Percentiles rank a stretch among this genome's conserved stretches.
phyloP scores from a whole-genome alignment of 2,797 vertebrate species.

The Micropoecilia bifurca region DNA sequence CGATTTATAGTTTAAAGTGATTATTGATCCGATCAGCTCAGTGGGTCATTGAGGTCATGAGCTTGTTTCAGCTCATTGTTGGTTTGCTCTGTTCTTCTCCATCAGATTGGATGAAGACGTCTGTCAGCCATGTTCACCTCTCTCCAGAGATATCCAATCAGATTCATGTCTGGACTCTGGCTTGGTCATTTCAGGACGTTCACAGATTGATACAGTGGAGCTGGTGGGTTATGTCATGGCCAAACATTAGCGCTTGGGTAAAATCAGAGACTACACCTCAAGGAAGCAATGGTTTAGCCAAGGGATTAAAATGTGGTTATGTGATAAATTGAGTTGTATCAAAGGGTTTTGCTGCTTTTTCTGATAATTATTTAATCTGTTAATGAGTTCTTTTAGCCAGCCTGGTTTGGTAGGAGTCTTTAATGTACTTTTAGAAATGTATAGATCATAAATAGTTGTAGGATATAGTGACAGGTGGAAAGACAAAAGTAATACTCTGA shows the following conservation, averaged over 20 bases:
- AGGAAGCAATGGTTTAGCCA: no score
- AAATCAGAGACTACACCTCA: no score
- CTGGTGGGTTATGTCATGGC: no score
- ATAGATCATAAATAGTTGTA: neutral
- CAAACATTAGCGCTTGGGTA: no score
- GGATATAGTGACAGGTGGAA: neutral
- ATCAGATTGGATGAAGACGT: no score
- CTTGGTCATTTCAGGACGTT: no score
- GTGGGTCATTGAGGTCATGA: neutral
- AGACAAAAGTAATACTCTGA: neutral
- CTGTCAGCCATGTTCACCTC: no score
- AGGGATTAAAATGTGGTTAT: neutral
- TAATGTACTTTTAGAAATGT: neutral
- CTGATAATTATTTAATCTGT: neutral
- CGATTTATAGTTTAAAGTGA: slow-evolving; percentile 2
- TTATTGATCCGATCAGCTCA: neutral
- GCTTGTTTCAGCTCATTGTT: neutral
- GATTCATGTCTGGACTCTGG: no score
- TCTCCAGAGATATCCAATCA: no score
- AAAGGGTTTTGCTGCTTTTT: neutral
- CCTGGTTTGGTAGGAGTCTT: neutral
- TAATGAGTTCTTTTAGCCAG: neutral
- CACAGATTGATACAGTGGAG: no score
- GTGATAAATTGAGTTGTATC: neutral
- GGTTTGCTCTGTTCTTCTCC: no score